Percentiles rank a stretch among this genome's conserved stretches.
These are phyloP conservation scores for Sporophila hypoxantha DNA, from an alignment of 2,113 vertebrate genomes.

Conservation along the genomic window DNA sequence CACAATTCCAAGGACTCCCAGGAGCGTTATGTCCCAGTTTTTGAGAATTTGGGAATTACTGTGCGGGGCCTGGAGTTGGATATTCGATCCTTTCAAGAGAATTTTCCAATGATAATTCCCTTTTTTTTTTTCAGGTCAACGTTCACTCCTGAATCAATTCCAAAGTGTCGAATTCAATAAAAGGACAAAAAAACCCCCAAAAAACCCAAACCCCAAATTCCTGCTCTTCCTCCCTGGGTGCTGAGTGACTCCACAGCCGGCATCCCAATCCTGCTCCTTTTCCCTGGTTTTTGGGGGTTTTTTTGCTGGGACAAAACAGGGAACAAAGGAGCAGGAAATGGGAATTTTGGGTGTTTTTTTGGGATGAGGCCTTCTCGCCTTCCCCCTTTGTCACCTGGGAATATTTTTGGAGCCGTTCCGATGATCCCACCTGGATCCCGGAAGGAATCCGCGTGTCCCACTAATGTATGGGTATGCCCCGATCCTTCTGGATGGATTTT, in stretches of 20 bases:
- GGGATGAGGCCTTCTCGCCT: not conserved
- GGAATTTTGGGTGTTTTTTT: not conserved
- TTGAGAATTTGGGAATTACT: too few relatives aligned
- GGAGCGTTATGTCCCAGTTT: too few relatives aligned
- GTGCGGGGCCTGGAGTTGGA: too few relatives aligned
- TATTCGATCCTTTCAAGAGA: too few relatives aligned
- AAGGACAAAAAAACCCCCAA: not conserved
- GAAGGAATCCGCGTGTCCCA: not conserved
- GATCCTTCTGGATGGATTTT: not conserved
- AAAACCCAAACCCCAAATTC: not conserved
- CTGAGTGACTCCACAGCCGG: too few relatives aligned
- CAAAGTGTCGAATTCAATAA: fast-evolving
- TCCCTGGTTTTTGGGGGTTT: not conserved
- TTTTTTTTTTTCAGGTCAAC: not conserved
- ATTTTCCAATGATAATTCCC: fast-evolving
- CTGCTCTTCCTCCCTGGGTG: fast-evolving
- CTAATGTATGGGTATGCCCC: not conserved
- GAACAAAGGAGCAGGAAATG: not conserved
- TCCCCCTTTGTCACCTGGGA: not conserved
- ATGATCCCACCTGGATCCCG: fast-evolving
- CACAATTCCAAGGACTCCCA: too few relatives aligned
- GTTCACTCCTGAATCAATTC: not conserved
- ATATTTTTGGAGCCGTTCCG: not conserved
- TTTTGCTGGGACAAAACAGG: not conserved
- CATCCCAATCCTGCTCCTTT: not conserved